Base-by-base conservation (phyloP, 2,888 invertebrate species). In the Sinotaia quadrata region DNA sequence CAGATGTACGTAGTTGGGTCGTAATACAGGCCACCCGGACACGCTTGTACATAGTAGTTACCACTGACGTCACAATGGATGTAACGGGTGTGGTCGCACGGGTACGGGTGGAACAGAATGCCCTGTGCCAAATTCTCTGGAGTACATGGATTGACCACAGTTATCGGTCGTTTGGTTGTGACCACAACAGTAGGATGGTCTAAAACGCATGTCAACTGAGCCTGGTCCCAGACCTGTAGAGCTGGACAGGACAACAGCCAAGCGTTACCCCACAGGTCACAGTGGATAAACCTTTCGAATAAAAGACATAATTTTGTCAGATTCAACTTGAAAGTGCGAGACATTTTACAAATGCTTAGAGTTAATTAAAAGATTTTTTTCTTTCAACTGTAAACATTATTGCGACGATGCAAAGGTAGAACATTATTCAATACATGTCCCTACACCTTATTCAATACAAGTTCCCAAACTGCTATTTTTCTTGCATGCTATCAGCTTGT, bases 211-310 rank as follows among this genome's bases (percentile, higher is more conserved):
- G 72, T 69, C 52, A 67, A 59, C 8, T 29, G 36, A 4, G 33
- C 47, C 44, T 71, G 61, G 34, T 58, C 59, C 77, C 78, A 78
- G 33, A 67, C 44, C 44, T 58, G 52, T 41, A 67, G 73, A 21
- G 65, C 37, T 3, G 71, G 68, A 34, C 79, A 79, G 4, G 60
- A 36, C 51, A 70, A 49, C 10, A 78, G 49, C 71, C 74, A 76
- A 10, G 72, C 68, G n/a, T 68, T 44, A n/a, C 79, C 79, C 71
- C 70, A 75, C 10, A 59, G 58, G 58, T 72, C 73, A 58, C 78
- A 78, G 37, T 78, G 76, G 47, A 76, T 69, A 49, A 68, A 74
- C 34, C 62, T n/a, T n/a, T n/a, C n/a, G n/a, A n/a, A n/a, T n/a
- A n/a, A n/a, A n/a, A n/a, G n/a, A n/a, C n/a, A n/a, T n/a, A n/a